Evolutionary conservation across 2,797 vertebrate genomes (phyloP), one percentile per base, ranked within the genome.

Genomic region (Phalanger gymnotis): DNA sequence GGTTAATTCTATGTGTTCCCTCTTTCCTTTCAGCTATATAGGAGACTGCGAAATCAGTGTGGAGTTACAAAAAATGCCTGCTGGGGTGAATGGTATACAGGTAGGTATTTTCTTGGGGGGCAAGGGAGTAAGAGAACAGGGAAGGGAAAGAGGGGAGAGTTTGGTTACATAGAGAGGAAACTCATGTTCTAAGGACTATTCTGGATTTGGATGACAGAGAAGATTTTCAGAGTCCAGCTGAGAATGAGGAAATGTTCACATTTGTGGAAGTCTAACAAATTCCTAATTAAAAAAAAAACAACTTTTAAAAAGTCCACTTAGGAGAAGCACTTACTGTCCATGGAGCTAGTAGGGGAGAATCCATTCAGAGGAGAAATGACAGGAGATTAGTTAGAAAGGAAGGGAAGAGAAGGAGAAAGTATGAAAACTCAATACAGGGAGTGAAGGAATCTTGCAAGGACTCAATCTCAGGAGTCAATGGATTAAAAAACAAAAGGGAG

Each of bases 1-100:
- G 10, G 25, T 51, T 87, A 87, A 87, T 87, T n/a, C n/a, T 7
- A 40, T 81, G 10, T 87, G 3, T 87, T 53, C 90, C 52, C 22
- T 51, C 25, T 91, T 96, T 91, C 57, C 96, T 98, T 97, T 94
- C 98, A 99, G 99, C 96, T 99, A 99, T 11, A 96, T 98, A 0
- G 99, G 99, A 1, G 99, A 99, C 95, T 99, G 99, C 92, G 99
- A 99, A 98, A 99, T 99, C 92, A 99, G 99, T 5, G 99, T 99
- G 94, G 98, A 99, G 31, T 98, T 99, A 98, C 99, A 99, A 58
- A 97, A 99, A 57, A 98, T 99, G 81, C 99, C 98, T 40, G 99
- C 99, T 28, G 99, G 99, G 9, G 97, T 99, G 95, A 99, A 99
- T 58, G 99, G 99, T 11, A 40, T 99, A 11, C 99, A 99, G 98